These are phyloP conservation scores for Pheosia tremula DNA, from an alignment of 2,888 invertebrate genomes.

Conservation along the genomic window DNA sequence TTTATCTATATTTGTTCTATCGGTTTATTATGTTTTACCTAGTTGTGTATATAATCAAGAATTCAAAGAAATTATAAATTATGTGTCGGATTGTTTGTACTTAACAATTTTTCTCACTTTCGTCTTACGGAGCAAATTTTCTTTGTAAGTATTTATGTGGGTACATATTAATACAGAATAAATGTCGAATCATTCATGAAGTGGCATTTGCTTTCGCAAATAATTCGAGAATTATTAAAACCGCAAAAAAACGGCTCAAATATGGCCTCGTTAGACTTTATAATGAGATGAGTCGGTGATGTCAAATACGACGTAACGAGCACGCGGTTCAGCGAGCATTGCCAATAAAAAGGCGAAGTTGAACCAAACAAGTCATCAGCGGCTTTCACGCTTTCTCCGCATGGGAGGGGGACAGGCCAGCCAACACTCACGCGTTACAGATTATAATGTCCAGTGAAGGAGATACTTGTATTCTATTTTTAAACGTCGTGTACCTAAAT, in stretches of 20 bases:
- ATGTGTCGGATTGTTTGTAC: too few relatives aligned
- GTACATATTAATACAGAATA: too few relatives aligned
- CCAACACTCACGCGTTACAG: neutral
- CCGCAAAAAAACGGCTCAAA: neutral
- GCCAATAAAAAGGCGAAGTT: conserved; percentile 18
- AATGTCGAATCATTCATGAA: too few relatives aligned
- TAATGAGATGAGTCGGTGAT: conserved; percentile 6
- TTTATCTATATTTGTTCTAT: too few relatives aligned
- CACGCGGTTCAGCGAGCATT: conserved; percentile 10
- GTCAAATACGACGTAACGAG: conserved; percentile 9
- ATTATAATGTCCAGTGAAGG: neutral
- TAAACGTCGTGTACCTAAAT: neutral
- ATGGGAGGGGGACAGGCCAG: conserved; percentile 20
- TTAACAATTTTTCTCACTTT: too few relatives aligned
- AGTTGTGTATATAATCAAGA: too few relatives aligned
- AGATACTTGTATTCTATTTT: neutral
- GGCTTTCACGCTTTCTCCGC: conserved; percentile 48
- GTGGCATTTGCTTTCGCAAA: neutral
- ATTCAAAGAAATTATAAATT: too few relatives aligned
- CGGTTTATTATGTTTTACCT: too few relatives aligned
- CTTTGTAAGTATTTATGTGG: too few relatives aligned
- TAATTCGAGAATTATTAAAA: neutral
- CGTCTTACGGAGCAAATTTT: too few relatives aligned
- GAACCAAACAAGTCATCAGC: conserved; percentile 23
- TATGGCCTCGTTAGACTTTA: conserved; percentile 2